phyloP scores from a whole-genome alignment of 2,797 vertebrate species.

The Choloepus didactylus region DNA sequence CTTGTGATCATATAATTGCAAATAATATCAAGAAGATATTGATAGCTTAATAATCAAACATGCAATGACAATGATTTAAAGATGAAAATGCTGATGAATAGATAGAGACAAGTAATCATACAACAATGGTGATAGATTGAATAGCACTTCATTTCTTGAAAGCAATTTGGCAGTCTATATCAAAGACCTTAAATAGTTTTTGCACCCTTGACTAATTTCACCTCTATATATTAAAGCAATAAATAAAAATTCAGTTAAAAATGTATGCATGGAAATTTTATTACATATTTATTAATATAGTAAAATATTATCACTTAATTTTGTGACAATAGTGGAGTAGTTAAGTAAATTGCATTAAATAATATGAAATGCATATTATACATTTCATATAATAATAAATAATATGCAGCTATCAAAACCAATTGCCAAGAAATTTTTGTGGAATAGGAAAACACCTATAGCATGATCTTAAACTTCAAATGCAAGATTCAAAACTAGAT shows the following conservation, averaged over 20 bases:
- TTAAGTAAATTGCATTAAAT: neutral
- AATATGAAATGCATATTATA: neutral
- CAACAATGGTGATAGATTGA: neutral
- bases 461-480: neutral
- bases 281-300: slow-evolving; percentile 6
- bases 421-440: slow-evolving; percentile 3
- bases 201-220: neutral
- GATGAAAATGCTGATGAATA: neutral
- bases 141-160: neutral
- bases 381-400: no score
- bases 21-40: slow-evolving; percentile 21
- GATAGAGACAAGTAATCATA: neutral
- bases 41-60: slow-evolving; percentile 31
- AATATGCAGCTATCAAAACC: slow-evolving; percentile 42
- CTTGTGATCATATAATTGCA: neutral
- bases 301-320: slow-evolving; percentile 7
- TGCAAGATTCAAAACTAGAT: neutral
- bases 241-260: slow-evolving; percentile 25
- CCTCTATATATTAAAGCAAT: slow-evolving; percentile 18
- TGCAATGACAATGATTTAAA: neutral
- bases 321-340: neutral
- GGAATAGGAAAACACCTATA: neutral
- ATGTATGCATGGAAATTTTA: neutral
- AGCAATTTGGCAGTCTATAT: neutral
- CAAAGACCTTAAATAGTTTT: neutral